Base-by-base conservation (phyloP, 2,888 invertebrate genomes). In the Mythimna loreyi region DNA sequence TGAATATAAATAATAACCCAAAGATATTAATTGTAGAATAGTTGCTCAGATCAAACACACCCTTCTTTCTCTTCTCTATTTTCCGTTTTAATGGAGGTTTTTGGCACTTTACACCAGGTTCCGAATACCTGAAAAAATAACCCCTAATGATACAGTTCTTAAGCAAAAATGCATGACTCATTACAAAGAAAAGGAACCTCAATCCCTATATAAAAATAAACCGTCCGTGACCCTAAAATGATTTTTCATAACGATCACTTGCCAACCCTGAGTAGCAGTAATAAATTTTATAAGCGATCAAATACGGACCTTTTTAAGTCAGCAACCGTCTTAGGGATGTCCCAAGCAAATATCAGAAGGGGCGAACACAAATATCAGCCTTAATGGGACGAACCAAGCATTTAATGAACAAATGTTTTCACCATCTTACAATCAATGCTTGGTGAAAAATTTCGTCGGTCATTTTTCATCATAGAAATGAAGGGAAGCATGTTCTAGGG, bases 391-490 rank as follows among this genome's bases (percentile, higher is more conserved):
- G 65, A 89, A 78, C 85, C 86, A 80, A 86, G 84, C 87, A 82
- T 81, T 85, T 91, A 92, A 91, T 91, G 91, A 90, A 91, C 91
- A 91, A 92, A 92, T 91, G 89, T 92, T 91, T 91, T 89, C 84
- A 71, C 83, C 83, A 84, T 86, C 86, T 84, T 83, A 90, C 90
- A 92, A 92, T 91, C 91, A 88, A 87, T 85, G 87, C 84, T 83
- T 80, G 72, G 66, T 74, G 80, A 85, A 87, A 86, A 87, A 86
- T 82, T 78, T 77, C 81, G 81, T 72, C 82, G 88, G 90, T 88
- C 89, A 93, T 93, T 93, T 94, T 92, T 93, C 91, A 91, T 92
- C 89, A 88, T 92, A 92, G 93, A 92, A 93, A 90, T 89, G 86
- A 84, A 79, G 72, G 82, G 83, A 84, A 84, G 79, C 81, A 70